Evolutionary conservation across 64 coral and sea anemone species (phyloP), one percentile per base, ranked within the genome.

Genomic region (Pachyseris speciosa): DNA sequence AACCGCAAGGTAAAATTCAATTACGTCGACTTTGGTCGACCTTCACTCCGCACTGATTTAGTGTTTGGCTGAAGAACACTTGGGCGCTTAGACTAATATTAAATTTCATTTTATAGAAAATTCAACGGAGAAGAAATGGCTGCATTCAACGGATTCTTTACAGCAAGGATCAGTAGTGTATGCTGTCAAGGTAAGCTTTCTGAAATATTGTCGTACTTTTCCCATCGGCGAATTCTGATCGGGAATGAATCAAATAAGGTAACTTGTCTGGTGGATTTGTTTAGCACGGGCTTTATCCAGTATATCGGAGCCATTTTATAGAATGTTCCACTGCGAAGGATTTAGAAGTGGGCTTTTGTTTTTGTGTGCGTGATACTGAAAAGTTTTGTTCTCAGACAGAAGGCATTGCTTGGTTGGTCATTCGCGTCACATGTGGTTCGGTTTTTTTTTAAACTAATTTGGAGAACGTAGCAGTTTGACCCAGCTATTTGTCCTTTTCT

Each of bases 91-190:
- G 8, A 40, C 52, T 61, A 59, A 81, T 59, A 61, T 81, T 38
- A 11, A 37, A 52, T 27, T 24, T 63, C 34, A 2, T 81, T 81
- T 59, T 60, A 39, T 37, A 81, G 77, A 41, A 37, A 69, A 50
- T 81, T n/a, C 78, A 84, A 83, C 68, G 2, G 79, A 78, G 20
- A 91, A 84, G 34, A 68, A 72, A 69, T 91, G 89, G 89, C 67
- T 91, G 8, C 89, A 91, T 84, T 36, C 66, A 22, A 22, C 89
- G 17, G 89, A 91, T 42, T 9, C 79, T 25, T 55, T 91, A 9
- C 68, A 80, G 19, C 78, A 85, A 41, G 65, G 78, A 31, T 80
- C 89, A 12, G 89, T 91, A 3, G 66, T 91, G 4, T 91, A 91
- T 44, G 41, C 79, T 72, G 89, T 84, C 17, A 91, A 91, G 68